Base-by-base conservation (phyloP, 2,113 vertebrate species). In the Setophaga kirtlandii region DNA sequence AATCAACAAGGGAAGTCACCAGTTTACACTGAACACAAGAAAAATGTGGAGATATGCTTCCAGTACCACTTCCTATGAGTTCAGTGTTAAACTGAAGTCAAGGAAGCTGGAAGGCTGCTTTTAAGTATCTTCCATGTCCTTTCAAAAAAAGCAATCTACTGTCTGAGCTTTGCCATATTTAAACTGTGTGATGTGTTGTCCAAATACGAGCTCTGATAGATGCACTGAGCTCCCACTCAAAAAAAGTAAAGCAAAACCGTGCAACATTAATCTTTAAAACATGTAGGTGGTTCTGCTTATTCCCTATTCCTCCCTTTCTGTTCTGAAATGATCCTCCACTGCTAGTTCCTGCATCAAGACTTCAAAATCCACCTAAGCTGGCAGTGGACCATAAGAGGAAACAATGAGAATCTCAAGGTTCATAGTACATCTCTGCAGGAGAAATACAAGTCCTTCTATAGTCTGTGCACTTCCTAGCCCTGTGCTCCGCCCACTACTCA, bases 211-310 rank as follows among this genome's bases (percentile, higher is more conserved):
- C 35, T 50, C 76, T 90, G 60, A 83, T 24, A 73, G 53, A 87
- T 68, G 56, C 64, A 91, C 90, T 69, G 46, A 92, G 35, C 65
- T 95, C 94, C 87, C 93, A 96, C 87, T 76, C 80, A 94, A 79
- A 89, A 84, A 53, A 59, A 68, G 46, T 2, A 6, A 84, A 53
- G 83, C 44, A 87, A 84, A 78, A 94, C 5, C 59, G 83, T 87
- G 41, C 4, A 10, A 76, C 37, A 89, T 10, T 71, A 13, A 65
- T 62, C 78, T 87, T 89, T 37, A 62, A 92, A 93, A 92, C 41
- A 22, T 0, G 81, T 85, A 74, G 77, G 89, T 2, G 25, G 81
- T 91, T 89, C 81, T 94, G 67, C 74, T 94, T 79, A 73, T 82
- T 82, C 24, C 37, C 50, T 9, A 1, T 67, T 87, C 53, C 56